These are phyloP conservation scores for Origma solitaria DNA, from an alignment of 2,113 vertebrate genomes.

Conservation along the genomic window DNA sequence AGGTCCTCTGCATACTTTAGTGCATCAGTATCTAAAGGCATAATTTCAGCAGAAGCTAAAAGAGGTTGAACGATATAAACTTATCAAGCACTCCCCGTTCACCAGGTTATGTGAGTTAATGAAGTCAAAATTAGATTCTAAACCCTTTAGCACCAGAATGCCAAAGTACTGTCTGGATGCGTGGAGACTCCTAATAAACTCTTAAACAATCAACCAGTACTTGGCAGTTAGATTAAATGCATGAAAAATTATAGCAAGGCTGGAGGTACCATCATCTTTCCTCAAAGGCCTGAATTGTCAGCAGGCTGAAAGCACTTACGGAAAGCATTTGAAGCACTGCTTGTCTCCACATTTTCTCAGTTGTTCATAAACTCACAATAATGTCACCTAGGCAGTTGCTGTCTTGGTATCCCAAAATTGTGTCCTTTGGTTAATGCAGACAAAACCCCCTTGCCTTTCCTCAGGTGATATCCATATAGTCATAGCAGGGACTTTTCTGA, in stretches of 20 bases:
- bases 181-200: background rate
- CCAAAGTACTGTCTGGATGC: background rate
- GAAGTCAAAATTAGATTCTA: conserved; percentile 36
- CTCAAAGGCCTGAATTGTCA: background rate
- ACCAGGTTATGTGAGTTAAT: conserved; percentile 19
- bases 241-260: background rate
- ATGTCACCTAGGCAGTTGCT: background rate
- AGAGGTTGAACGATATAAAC: background rate
- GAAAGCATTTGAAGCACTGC: background rate
- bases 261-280: background rate
- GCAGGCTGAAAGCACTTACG: background rate
- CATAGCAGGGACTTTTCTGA: background rate
- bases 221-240: conserved; percentile 15
- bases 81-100: background rate
- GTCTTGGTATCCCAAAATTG: background rate
- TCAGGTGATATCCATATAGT: background rate
- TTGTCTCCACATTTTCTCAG: background rate
- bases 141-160: background rate
- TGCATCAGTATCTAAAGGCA: background rate
- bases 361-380: background rate
- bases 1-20: background rate
- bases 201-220: background rate
- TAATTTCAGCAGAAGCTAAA: background rate
- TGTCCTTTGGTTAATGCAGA: background rate
- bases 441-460: background rate